Percentiles rank a stretch among this genome's conserved stretches.
Evolutionary conservation across 2,113 vertebrate species (phyloP).

Genomic region (Gulo gulo): DNA sequence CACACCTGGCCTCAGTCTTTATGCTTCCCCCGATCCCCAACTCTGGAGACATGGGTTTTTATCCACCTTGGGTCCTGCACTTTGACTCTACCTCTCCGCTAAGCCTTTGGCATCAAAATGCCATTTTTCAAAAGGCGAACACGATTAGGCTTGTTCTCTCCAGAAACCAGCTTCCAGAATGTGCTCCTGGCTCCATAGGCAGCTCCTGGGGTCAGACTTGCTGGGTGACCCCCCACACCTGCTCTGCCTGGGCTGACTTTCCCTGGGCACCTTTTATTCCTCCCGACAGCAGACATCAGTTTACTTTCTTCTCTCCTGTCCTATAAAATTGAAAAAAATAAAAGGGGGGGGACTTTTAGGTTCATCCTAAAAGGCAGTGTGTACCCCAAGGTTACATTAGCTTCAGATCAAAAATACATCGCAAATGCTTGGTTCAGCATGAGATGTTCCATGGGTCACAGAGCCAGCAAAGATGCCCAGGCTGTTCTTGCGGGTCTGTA

Average conservation of each 20-base stretch:
- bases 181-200: too few relatives aligned
- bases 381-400: background rate
- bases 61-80: background rate
- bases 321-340: background rate
- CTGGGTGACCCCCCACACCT: too few relatives aligned
- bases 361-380: background rate
- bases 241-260: background rate
- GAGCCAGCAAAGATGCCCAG: too few relatives aligned
- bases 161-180: background rate
- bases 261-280: background rate
- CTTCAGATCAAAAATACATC: background rate
- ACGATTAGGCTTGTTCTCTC: background rate
- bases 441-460: background rate
- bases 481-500: background rate
- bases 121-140: background rate
- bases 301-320: background rate
- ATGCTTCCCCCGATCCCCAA: too few relatives aligned
- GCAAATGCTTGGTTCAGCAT: background rate
- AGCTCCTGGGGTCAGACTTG: fast-evolving
- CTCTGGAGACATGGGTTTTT: background rate
- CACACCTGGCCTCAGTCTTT: background rate
- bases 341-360: background rate
- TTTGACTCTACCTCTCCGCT: background rate
- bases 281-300: background rate
- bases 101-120: background rate